Evolutionary conservation across 2,113 vertebrate species (phyloP).

Genomic region (Nothocercus nigrocapillus): DNA sequence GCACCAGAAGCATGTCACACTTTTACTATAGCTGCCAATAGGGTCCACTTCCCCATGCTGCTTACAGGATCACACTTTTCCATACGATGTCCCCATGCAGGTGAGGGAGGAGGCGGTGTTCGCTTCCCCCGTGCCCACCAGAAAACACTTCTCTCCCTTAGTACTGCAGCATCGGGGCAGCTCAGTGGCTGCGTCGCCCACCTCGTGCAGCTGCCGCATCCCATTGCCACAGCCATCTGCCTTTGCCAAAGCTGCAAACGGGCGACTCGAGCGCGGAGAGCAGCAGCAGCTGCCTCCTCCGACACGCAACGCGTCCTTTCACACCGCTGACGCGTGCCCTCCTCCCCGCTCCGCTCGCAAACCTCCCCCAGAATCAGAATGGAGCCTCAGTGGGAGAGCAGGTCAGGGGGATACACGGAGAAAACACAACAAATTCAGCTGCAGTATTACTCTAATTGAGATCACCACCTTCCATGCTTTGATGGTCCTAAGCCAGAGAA

Average conservation of each 20-base stretch:
- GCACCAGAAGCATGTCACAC: neutral
- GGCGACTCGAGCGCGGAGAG: neutral
- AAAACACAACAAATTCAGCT: constrained; percentile 10
- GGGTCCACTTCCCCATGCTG: neutral
- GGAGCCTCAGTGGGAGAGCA: neutral
- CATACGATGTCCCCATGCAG: neutral
- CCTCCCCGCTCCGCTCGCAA: neutral
- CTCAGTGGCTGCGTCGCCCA: neutral
- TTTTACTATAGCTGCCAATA: neutral
- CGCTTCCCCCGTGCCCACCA: neutral
- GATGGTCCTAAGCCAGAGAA: neutral
- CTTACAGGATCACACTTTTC: neutral
- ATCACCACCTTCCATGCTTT: neutral
- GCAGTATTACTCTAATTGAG: neutral
- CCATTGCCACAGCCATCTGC: neutral
- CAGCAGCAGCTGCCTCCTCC: neutral
- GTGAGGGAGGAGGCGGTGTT: neutral
- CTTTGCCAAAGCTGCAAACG: neutral
- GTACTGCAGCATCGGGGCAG: neutral
- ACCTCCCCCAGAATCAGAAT: neutral
- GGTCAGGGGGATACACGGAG: neutral
- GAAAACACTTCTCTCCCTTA: neutral
- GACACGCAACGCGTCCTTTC: neutral
- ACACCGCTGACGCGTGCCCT: neutral
- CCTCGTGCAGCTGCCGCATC: neutral